Base-by-base conservation (phyloP, 1,140 invertebrate species). In the Micrasema minimum region DNA sequence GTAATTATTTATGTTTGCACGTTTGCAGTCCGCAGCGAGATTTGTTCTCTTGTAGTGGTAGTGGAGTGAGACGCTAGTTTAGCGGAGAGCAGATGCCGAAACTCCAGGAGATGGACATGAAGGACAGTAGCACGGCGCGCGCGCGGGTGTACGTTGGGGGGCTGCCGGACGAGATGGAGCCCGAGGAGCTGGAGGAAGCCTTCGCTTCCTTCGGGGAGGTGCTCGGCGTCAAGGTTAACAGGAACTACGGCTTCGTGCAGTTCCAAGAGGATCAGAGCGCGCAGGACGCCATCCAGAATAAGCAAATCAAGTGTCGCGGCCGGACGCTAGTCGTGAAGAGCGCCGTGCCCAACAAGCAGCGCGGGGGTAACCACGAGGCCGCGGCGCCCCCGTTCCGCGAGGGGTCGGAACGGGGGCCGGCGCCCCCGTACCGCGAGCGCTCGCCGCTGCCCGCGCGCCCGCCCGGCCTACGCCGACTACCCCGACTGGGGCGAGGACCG, bases 141-240 rank as follows among this genome's bases (percentile, higher is more conserved):
- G 82, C 86, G 51, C 78, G 90, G 50, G 85, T 91, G 72, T 91
- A 90, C 79, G 84, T 91, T 38, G 90, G 89, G 20, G 87, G 87
- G 77, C 78, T 90, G 23, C 83, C 85, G 0, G 85, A 88, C 75
- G 83, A 85, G 31, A 80, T 86, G 26, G 86, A 83, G 16, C 85
- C 86, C 65, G 79, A 85, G 23, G 88, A 90, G 66, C 76, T 91
- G 23, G 88, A 89, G 69, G 84, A 87, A 37, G 85, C 88, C 77
- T 91, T 92, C 80, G 79, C 82, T 51, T 85, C 86, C 74, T 87
- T 90, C 80, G 90, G 90, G 26, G 87, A 83, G 72, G 86, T 89
- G 76, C 72, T 87, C 79, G 90, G 88, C 37, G 83, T 90, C 4
- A 69, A 61, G 12, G 18, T 55, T 11, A 55, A 67, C 22, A 7